Conservation (phyloP, 2,888 invertebrate species). For the Diarsia rubi region DNA sequence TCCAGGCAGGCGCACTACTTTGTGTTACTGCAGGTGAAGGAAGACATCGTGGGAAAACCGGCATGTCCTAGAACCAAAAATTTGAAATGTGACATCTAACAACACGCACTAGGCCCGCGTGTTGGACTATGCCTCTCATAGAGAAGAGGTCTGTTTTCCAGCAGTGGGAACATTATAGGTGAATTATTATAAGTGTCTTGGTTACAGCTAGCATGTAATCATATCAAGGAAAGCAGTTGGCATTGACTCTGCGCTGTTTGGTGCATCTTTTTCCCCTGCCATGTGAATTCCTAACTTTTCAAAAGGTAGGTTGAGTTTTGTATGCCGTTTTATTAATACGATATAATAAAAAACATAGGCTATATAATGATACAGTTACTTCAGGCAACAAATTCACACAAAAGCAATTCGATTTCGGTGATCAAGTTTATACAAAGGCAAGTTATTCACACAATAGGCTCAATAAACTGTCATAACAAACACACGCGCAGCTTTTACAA, state of each 20-base stretch:
- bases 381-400: conserved; percentile 14
- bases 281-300: neutral
- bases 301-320: neutral
- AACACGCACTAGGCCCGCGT: no score
- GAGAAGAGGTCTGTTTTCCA: no score
- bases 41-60: no score
- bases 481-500: conserved; percentile 36
- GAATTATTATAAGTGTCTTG: neutral
- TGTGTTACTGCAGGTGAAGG: no score
- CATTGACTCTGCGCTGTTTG: no score
- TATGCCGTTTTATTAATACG: neutral
- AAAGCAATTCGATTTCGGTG: conserved; percentile 34
- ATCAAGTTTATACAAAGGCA: conserved; percentile 33
- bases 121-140: no score
- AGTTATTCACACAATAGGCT: conserved; percentile 41
- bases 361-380: neutral
- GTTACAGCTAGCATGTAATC: neutral
- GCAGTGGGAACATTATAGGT: no score
- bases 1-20: no score
- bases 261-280: neutral
- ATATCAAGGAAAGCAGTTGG: neutral
- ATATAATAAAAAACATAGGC: neutral
- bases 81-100: no score
- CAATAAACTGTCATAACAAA: conserved; percentile 34
- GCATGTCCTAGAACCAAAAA: no score